Evolutionary conservation across 2,888 invertebrate genomes (phyloP), one percentile per base, ranked within the genome.

Genomic region (Hypsopygia costalis): DNA sequence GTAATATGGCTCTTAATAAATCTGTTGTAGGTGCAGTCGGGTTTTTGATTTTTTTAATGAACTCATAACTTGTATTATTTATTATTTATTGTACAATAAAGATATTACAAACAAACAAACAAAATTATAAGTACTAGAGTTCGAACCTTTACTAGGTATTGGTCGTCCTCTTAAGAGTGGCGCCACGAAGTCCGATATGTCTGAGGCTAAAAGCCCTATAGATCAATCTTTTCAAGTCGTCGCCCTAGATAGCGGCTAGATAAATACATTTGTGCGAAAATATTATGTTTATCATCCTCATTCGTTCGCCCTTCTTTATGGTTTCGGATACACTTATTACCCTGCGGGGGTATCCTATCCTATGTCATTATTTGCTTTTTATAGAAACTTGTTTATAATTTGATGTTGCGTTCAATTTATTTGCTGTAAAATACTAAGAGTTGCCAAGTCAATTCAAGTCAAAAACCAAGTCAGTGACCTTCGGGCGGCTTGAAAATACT

Each of bases 141-240:
- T 39, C 34, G 34, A 11, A 31, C 4, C 11, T 11, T 11, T 10
- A 11, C 11, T 11, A 3, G 16, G 25, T 25, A 25, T 25, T 7
- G 9, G 30, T 5, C 30, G 9, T 10, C 30, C 9, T 10, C 30
- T 10, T 12, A 5, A 31, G 11, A 25, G 3, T 25, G 49, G 49
- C 73, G 75, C 73, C 76, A 44, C 20, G 32, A 46, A 58, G 59
- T 62, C 68, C 67, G 62, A 58, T 54, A 50, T 50, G 58, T 59
- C 55, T 54, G 52, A 51, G 36, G 41, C 21, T 32, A 12, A 43
- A 44, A 50, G 49, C 51, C 55, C 58, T 63, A 61, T 69, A 73
- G 69, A 70, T 66, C 63, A 66, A 60, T 58, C 58, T 52, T 55
- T 53, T 51, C 47, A 51, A 50, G 57, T 49, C 35, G 11, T 28